Conservation (phyloP, 92 coral and sea anemone genomes). For the Nematostella vectensis region DNA sequence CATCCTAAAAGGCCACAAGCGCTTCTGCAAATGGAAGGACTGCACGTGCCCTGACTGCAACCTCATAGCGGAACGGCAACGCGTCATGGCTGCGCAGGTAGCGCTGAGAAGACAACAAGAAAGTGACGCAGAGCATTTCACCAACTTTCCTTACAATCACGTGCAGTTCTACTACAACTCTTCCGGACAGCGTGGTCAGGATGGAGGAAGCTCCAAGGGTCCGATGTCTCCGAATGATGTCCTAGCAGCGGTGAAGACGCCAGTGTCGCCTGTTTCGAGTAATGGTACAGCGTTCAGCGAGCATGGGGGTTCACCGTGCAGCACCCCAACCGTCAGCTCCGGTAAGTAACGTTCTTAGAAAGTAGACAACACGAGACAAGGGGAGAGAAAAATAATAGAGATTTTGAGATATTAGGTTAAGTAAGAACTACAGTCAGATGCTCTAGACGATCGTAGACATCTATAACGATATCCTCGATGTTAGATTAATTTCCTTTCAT, state of each 20-base stretch:
- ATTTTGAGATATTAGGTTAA: no score
- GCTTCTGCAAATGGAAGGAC: slow-evolving; percentile 98
- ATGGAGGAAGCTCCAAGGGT: background rate
- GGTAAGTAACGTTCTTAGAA: no score
- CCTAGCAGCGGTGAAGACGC: background rate
- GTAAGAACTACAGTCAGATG: no score
- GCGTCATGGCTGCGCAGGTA: slow-evolving; percentile 99
- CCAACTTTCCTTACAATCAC: slow-evolving; percentile 21
- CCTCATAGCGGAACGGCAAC: slow-evolving; percentile 91
- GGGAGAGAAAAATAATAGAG: no score
- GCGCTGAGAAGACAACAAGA: slow-evolving; percentile 94
- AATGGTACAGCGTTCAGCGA: slow-evolving; percentile 21
- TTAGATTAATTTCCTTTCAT: no score
- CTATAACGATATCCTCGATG: no score
- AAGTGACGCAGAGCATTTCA: slow-evolving; percentile 40
- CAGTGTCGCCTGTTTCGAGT: slow-evolving; percentile 17
- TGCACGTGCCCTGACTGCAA: slow-evolving; percentile 93
- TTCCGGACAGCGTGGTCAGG: slow-evolving; percentile 16
- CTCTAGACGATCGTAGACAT: no score
- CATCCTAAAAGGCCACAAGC: slow-evolving; percentile 92
- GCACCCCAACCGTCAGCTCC: slow-evolving; percentile 19
- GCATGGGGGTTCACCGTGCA: slow-evolving; percentile 15
- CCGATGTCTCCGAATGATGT: slow-evolving; percentile 7
- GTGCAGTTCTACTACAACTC: slow-evolving; percentile 27
- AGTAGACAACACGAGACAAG: no score